phyloP scores from a whole-genome alignment of 2,888 invertebrate genomes.

The Elysia crispata region DNA sequence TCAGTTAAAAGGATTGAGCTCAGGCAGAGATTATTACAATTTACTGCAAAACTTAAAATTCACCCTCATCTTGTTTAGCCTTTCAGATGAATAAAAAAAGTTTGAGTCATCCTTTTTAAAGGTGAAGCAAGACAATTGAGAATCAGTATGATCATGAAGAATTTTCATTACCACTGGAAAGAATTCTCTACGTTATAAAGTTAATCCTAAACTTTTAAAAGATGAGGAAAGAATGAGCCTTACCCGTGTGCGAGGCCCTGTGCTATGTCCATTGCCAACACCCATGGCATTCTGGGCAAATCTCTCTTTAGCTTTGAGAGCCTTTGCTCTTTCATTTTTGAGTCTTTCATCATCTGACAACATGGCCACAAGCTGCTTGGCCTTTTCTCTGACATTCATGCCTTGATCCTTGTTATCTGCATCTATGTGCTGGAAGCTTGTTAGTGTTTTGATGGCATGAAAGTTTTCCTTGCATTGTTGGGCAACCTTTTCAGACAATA shows the following conservation, averaged over 20 bases:
- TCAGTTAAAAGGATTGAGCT: too few species aligned
- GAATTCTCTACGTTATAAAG: too few species aligned
- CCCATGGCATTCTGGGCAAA: conserved; percentile 80
- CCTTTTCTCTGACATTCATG: conserved; percentile 97
- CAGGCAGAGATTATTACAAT: too few species aligned
- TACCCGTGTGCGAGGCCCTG: conserved; percentile 74
- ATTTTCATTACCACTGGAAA: too few species aligned
- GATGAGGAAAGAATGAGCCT: not conserved
- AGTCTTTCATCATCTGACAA: conserved; percentile 97
- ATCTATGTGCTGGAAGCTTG: conserved; percentile 96
- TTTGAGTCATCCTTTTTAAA: too few species aligned
- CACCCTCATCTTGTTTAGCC: too few species aligned
- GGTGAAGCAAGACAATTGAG: too few species aligned
- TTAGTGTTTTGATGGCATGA: conserved; percentile 97
- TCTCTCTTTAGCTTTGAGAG: conserved; percentile 96
- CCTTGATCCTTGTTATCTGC: conserved; percentile 97
- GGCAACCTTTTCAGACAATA: conserved; percentile 80
- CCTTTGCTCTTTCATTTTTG: conserved; percentile 95
- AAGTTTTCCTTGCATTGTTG: conserved; percentile 99
- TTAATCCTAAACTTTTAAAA: not conserved
- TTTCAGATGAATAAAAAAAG: too few species aligned
- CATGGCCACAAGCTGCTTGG: conserved; percentile 95
- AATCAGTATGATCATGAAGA: too few species aligned
- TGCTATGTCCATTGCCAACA: conserved; percentile 83
- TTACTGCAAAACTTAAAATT: too few species aligned